phyloP scores from a whole-genome alignment of 2,797 vertebrate species.

The Falco concolor region DNA sequence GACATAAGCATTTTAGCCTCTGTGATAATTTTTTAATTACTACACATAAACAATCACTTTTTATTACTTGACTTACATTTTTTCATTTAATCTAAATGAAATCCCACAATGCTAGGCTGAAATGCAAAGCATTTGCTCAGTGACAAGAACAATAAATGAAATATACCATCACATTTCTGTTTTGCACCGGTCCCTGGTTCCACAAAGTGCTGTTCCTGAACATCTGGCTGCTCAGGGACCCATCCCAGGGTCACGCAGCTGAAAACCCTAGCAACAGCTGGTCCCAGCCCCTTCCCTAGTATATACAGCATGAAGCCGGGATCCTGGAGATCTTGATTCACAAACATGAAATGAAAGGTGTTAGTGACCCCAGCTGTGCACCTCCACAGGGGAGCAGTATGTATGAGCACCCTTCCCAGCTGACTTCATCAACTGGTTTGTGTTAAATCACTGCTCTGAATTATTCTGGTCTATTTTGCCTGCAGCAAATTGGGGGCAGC shows the following conservation, averaged over 20 bases:
- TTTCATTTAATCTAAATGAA: not conserved
- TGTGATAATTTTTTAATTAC: not conserved
- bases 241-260: accelerated
- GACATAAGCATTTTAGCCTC: not conserved
- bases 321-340: not conserved
- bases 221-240: not conserved
- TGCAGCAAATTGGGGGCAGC: not conserved
- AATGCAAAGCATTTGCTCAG: not conserved
- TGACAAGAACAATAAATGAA: not conserved
- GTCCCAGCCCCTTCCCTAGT: not conserved
- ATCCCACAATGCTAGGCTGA: not conserved
- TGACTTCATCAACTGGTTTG: not conserved
- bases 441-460: not conserved
- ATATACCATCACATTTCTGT: not conserved
- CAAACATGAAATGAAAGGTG: not conserved
- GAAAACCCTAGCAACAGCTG: not conserved
- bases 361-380: not conserved
- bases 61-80: not conserved
- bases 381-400: not conserved
- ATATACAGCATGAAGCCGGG: not conserved
- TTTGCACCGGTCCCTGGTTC: not conserved
- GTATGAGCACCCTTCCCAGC: not conserved
- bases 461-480: not conserved
- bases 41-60: not conserved
- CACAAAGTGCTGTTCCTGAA: not conserved